Evolutionary conservation across 2,797 vertebrate genomes (phyloP).

Genomic region (Apogon hyalosoma): DNA sequence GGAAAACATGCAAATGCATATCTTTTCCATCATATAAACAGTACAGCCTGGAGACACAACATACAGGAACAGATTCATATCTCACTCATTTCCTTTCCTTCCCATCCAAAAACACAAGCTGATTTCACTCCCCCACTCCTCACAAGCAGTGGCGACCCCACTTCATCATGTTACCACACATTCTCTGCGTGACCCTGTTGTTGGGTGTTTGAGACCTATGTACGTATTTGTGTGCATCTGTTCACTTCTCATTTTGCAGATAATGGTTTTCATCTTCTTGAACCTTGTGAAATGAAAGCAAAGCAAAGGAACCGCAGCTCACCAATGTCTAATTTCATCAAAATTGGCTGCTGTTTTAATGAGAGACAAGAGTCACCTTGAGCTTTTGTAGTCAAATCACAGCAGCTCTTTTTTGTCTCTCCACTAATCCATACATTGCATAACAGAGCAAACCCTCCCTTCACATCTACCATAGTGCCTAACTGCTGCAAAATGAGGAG

Average conservation of each 20-base stretch:
- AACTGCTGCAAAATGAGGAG: slow-evolving; percentile 44
- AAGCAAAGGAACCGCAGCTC: not conserved
- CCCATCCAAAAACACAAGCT: slow-evolving; percentile 17
- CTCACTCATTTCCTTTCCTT: slow-evolving; percentile 50
- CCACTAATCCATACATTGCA: slow-evolving; percentile 67
- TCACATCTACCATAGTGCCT: slow-evolving; percentile 13
- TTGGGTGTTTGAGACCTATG: not conserved
- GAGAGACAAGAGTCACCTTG: slow-evolving; percentile 65
- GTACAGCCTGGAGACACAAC: slow-evolving; percentile 13
- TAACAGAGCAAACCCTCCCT: slow-evolving; percentile 51
- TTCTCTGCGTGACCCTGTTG: not conserved
- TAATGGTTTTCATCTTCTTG: slow-evolving; percentile 15
- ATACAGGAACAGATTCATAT: slow-evolving; percentile 56
- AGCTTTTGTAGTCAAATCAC: slow-evolving; percentile 44
- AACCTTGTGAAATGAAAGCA: not conserved
- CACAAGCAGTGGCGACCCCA: slow-evolving; percentile 16
- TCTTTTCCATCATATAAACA: slow-evolving; percentile 25
- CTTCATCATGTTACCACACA: slow-evolving; percentile 18
- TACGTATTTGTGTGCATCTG: not conserved
- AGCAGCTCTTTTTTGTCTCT: slow-evolving; percentile 27
- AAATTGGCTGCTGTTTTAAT: slow-evolving; percentile 6
- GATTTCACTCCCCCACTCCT: not conserved
- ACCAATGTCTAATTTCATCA: slow-evolving; percentile 12
- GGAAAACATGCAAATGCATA: slow-evolving; percentile 1
- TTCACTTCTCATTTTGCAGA: not conserved